These are phyloP conservation scores for Varanus komodoensis DNA, from an alignment of 2,113 vertebrate genomes.

Conservation along the genomic window DNA sequence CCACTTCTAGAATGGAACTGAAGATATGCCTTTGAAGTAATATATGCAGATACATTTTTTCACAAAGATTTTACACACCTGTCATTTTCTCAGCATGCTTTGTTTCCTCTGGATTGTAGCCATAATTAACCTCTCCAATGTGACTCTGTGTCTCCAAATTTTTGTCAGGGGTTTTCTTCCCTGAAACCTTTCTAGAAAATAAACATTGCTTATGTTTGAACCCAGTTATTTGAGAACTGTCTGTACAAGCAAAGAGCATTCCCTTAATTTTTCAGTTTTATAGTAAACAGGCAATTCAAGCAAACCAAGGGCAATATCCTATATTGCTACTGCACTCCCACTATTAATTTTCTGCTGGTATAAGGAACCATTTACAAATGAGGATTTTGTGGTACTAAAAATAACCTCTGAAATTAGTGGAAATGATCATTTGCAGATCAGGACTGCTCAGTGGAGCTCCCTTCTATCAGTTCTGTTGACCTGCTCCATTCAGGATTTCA, in stretches of 20 bases:
- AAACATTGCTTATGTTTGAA: conserved; percentile 24
- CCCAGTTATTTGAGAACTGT: neutral
- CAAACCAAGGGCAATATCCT: too few relatives aligned
- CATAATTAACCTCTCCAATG: conserved; percentile 69
- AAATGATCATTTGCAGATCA: too few relatives aligned
- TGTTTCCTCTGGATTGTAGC: conserved; percentile 66
- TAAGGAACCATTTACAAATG: too few relatives aligned
- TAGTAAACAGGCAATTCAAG: neutral
- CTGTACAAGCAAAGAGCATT: neutral
- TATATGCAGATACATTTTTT: neutral
- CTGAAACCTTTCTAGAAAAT: conserved; percentile 71
- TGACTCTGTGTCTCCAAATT: conserved; percentile 30
- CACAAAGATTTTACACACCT: conserved; percentile 47
- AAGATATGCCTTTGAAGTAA: neutral
- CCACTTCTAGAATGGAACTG: neutral
- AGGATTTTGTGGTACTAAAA: too few relatives aligned
- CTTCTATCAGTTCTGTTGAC: too few relatives aligned
- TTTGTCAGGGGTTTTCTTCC: conserved; percentile 39
- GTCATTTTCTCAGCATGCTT: conserved; percentile 21
- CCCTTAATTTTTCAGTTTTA: neutral
- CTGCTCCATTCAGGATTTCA: too few relatives aligned
- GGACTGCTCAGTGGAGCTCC: too few relatives aligned
- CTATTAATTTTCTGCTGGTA: too few relatives aligned
- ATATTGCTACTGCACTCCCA: too few relatives aligned
- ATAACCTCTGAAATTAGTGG: too few relatives aligned